A percentile compares a stretch with the other conserved stretches of the same genome.
Evolutionary conservation across 1,140 invertebrate species (phyloP).

Genomic region (Magallana gigas): DNA sequence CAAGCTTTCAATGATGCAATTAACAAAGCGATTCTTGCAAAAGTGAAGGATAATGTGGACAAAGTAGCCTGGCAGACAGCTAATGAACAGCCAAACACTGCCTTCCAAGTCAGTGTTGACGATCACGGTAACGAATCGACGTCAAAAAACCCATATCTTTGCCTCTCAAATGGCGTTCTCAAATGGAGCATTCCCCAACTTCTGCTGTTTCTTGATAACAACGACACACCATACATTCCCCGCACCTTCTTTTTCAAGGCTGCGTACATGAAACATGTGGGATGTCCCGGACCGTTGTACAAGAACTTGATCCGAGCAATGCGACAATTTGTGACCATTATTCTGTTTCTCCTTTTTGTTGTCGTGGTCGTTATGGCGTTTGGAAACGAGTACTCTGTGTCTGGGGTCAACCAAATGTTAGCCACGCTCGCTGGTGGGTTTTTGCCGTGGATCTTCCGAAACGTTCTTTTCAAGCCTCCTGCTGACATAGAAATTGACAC

Average conservation of each 20-base stretch:
- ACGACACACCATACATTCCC: slow-evolving; percentile 65
- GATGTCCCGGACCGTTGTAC: slow-evolving; percentile 64
- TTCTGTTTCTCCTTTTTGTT: slow-evolving; percentile 70
- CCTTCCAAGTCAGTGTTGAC: slow-evolving; percentile 52
- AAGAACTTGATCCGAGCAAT: slow-evolving; percentile 57
- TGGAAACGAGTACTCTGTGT: slow-evolving; percentile 68
- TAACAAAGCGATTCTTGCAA: slow-evolving; percentile 54
- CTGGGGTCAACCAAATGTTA: slow-evolving; percentile 69
- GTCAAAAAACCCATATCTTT: neutral
- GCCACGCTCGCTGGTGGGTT: slow-evolving; percentile 69
- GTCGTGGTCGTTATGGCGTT: slow-evolving; percentile 69
- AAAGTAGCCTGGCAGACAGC: slow-evolving; percentile 53
- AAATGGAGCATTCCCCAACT: slow-evolving; percentile 60
- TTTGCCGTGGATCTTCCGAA: slow-evolving; percentile 69
- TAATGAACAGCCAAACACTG: slow-evolving; percentile 61
- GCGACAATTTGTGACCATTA: slow-evolving; percentile 58
- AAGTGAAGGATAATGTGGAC: slow-evolving; percentile 60
- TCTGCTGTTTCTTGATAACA: slow-evolving; percentile 65
- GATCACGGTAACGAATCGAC: slow-evolving; percentile 34
- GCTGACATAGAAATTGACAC: slow-evolving; percentile 56
- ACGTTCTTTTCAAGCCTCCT: slow-evolving; percentile 59
- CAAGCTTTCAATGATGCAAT: slow-evolving; percentile 69
- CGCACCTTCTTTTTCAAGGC: slow-evolving; percentile 65
- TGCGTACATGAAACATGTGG: slow-evolving; percentile 60
- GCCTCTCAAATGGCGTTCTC: slow-evolving; percentile 24